Evolutionary conservation across 2,888 invertebrate species (phyloP).

Genomic region (Nematopogon swammerdamellus): DNA sequence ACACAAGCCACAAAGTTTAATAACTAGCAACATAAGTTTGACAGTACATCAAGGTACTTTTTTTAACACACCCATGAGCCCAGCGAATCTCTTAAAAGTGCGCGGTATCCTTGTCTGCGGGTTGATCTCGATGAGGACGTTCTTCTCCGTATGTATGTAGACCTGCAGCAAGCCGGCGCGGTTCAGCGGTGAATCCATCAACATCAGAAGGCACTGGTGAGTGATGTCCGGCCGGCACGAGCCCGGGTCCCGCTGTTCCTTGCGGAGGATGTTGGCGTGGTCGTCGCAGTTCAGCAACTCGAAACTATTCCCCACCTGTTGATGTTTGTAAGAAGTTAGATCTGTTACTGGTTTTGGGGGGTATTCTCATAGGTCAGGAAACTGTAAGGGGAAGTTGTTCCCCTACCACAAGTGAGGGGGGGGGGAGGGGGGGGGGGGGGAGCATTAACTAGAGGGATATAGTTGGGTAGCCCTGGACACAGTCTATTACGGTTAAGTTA

Average conservation of each 20-base stretch:
- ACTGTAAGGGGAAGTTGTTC: too few relatives aligned
- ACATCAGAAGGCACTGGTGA: conserved; percentile 96
- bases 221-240: conserved; percentile 94
- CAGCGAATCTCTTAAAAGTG: conserved; percentile 95
- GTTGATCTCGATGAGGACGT: conserved; percentile 92
- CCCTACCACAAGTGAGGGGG: too few relatives aligned
- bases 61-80: conserved; percentile 76
- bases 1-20: too few relatives aligned
- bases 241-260: conserved; percentile 82
- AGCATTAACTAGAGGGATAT: too few relatives aligned
- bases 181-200: conserved; percentile 96
- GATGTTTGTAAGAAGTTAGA: too few relatives aligned
- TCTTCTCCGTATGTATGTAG: conserved; percentile 86
- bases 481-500: too few relatives aligned
- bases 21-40: too few relatives aligned
- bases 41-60: too few relatives aligned
- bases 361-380: too few relatives aligned
- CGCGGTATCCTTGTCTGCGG: conserved; percentile 96
- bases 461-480: too few relatives aligned
- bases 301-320: conserved; percentile 86
- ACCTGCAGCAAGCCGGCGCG: conserved; percentile 95
- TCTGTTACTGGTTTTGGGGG: too few relatives aligned
- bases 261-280: conserved; percentile 79
- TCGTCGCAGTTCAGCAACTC: conserved; percentile 94
- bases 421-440: too few relatives aligned